Conservation (phyloP, 2,888 invertebrate species). For the Cheilosia scutellata region DNA sequence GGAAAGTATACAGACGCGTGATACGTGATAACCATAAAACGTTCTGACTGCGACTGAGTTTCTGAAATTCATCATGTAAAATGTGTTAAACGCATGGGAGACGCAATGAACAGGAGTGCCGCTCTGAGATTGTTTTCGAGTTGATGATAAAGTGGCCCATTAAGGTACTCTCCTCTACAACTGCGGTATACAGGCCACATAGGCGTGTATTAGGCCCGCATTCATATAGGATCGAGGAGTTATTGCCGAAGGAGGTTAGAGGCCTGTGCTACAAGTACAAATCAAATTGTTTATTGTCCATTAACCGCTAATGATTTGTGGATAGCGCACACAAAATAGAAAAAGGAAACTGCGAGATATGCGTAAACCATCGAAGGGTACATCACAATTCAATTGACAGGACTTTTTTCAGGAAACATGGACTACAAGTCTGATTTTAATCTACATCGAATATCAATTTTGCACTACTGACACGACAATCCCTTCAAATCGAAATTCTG, state of each 20-base stretch:
- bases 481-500: no score
- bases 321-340: neutral
- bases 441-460: no score
- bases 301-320: neutral
- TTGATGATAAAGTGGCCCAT: constrained; percentile 68
- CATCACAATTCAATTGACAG: no score
- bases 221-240: neutral
- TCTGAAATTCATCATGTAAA: constrained; percentile 66
- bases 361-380: neutral
- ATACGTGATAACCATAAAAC: constrained; percentile 62
- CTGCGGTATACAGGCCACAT: neutral
- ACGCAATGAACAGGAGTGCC: constrained; percentile 29
- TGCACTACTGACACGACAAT: no score
- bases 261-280: neutral
- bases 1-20: constrained; percentile 37
- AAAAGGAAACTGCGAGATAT: neutral
- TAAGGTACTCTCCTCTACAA: constrained; percentile 25
- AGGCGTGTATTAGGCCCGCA: neutral
- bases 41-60: constrained; percentile 53
- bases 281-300: constrained; percentile 1
- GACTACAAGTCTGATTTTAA: no score
- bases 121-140: constrained; percentile 67
- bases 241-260: neutral
- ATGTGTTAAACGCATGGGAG: constrained; percentile 56
- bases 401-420: no score